phyloP scores from a whole-genome alignment of 2,888 invertebrate species.

The Ypsolopha sequella region DNA sequence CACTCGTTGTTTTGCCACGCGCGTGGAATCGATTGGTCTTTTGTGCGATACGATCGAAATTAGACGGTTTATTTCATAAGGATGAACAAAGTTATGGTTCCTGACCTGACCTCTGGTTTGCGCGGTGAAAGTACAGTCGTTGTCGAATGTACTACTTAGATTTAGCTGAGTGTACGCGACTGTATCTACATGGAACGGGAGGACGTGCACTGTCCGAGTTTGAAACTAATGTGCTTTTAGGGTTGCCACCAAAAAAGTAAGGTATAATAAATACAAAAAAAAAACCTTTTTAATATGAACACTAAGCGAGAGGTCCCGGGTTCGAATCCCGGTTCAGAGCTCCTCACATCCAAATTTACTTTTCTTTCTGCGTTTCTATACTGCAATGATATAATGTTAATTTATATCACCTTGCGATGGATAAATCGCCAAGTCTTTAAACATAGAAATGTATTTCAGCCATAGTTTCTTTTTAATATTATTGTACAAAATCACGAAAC shows the following conservation, averaged over 20 bases:
- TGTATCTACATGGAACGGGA: slow-evolving; percentile 6
- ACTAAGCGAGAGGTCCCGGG: too few relatives aligned
- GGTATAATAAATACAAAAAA: background rate
- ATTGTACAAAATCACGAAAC: too few relatives aligned
- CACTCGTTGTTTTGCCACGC: slow-evolving; percentile 1
- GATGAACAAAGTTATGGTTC: background rate
- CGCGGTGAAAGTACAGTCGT: too few relatives aligned
- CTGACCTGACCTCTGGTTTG: background rate
- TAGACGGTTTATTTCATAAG: background rate
- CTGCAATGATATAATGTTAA: too few relatives aligned
- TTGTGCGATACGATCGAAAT: background rate
- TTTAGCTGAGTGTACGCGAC: background rate
- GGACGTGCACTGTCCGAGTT: slow-evolving; percentile 37
- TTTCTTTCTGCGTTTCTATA: too few relatives aligned
- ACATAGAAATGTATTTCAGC: too few relatives aligned
- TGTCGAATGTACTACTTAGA: background rate
- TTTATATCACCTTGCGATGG: too few relatives aligned
- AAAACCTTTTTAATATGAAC: too few relatives aligned
- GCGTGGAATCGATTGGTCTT: background rate
- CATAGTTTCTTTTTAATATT: too few relatives aligned
- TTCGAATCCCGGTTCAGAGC: too few relatives aligned
- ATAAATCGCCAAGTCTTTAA: too few relatives aligned
- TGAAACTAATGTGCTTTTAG: slow-evolving; percentile 39
- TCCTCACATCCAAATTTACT: too few relatives aligned
- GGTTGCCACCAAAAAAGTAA: slow-evolving; percentile 23